Base-by-base conservation (phyloP, 2,888 invertebrate species). In the Coenonympha glycerion region DNA sequence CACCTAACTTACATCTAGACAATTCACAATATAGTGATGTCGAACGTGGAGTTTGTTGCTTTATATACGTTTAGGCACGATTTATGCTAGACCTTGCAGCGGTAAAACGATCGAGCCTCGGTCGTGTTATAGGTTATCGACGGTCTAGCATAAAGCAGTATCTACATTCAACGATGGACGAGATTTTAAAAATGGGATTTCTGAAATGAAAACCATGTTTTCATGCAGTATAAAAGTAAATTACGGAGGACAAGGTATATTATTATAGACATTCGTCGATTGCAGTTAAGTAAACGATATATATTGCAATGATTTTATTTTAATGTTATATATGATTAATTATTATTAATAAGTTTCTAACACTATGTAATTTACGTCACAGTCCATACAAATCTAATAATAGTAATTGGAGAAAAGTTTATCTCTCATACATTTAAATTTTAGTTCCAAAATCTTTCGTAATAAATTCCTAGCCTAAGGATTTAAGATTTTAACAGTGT, bases 1-100 rank as follows among this genome's bases (percentile, higher is more conserved):
- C 52, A 33, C 55, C 60, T 64, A 63, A 60, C 68, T 69, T 68
- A 65, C 28, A 60, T 49, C 66, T 68, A 68, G 56, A 64, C 62
- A 37, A 47, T 57, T 53, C 34, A 49, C 42, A 49, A 28, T 18
- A 31, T 9, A 30, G 19, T 16, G 48, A 47, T 47, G 39, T 53
- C 53, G 49, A 61, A 58, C 53, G 51, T 56, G 54, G 55, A 62
- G 58, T 18, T 3, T 24, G n/a, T 24, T 45, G 15, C 13, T 4
- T 18, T 41, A n/a, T 45, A 24, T 34, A 34, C 45, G 22, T 24
- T 42, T 31, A 31, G 31, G 15, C 42, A 21, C 11, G 36, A 36
- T 6, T 11, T 11, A 21, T 21, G 36, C 1, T 21, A 9, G 13
- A 9, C 16, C 31, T 6, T 33, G 31, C 8, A 3, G 9, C 31